phyloP scores from a whole-genome alignment of 2,888 invertebrate species.

The Leptinotarsa rubiginosa region DNA sequence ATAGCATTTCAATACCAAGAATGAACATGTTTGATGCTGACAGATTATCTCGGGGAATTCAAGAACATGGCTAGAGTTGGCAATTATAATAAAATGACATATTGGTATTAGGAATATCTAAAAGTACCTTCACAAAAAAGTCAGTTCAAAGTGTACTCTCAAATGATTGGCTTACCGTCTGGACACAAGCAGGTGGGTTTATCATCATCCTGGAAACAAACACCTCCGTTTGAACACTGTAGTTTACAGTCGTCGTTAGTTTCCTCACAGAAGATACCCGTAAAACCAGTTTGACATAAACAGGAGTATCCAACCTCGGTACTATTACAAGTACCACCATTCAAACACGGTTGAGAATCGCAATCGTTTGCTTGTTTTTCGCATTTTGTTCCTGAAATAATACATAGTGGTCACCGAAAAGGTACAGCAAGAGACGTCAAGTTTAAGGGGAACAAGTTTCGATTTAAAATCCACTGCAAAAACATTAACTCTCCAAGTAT shows the following conservation, averaged over 20 bases:
- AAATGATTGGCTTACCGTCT: conserved; percentile 49
- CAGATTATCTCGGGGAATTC: no score
- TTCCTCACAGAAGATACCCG: conserved; percentile 69
- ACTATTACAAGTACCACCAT: conserved; percentile 67
- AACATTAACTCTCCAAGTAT: no score
- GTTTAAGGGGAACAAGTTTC: no score
- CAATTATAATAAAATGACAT: no score
- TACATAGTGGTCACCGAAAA: neutral
- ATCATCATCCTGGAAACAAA: conserved; percentile 65
- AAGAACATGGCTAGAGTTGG: no score
- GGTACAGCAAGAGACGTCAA: no score
- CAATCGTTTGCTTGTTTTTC: conserved; percentile 68
- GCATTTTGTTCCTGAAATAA: conserved; percentile 68
- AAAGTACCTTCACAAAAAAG: no score
- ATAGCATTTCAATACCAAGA: no score
- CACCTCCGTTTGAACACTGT: conserved; percentile 68
- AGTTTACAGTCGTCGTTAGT: conserved; percentile 60
- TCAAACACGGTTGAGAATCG: conserved; percentile 69
- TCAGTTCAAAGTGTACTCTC: no score
- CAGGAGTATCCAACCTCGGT: conserved; percentile 64
- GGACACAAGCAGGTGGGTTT: conserved; percentile 66
- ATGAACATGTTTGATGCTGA: no score
- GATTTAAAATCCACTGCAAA: no score
- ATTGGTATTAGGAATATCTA: no score
- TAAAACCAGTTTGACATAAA: conserved; percentile 67